Evolutionary conservation across 2,797 vertebrate species (phyloP).

Genomic region (Gephyroberyx darwinii): DNA sequence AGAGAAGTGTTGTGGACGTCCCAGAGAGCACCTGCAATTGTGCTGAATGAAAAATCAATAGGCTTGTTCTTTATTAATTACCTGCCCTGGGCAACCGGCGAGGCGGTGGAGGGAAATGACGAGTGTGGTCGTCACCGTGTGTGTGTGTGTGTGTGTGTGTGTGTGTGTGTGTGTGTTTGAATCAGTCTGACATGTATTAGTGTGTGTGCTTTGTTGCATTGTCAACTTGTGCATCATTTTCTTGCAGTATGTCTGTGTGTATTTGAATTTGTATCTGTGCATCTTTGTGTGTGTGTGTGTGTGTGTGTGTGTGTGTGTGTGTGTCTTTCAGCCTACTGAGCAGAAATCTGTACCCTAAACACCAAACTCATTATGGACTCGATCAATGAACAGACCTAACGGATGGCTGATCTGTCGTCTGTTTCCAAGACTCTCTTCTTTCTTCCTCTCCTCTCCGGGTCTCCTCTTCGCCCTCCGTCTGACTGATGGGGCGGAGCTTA

Average conservation of each 20-base stretch:
- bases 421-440: constrained; percentile 9
- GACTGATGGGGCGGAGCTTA: not conserved
- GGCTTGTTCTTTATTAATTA: constrained; percentile 70
- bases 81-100: constrained; percentile 34
- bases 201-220: not conserved
- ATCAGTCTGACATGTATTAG: not conserved
- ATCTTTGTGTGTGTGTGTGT: not conserved
- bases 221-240: not conserved
- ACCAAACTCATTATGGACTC: constrained; percentile 50
- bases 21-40: constrained; percentile 48
- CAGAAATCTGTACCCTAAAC: constrained; percentile 14
- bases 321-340: constrained; percentile 13
- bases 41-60: constrained; percentile 70
- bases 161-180: not conserved
- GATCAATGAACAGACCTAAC: constrained; percentile 38
- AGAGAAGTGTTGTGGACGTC: constrained; percentile 39
- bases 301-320: no score
- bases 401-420: constrained; percentile 39
- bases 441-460: not conserved
- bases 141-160: not conserved
- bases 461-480: not conserved
- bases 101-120: constrained; percentile 32
- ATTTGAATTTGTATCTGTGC: not conserved
- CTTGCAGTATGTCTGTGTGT: not conserved
- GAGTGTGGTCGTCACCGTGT: constrained; percentile 32